Conservation (phyloP, 2,113 vertebrate genomes). For the Dinomys branickii region DNA sequence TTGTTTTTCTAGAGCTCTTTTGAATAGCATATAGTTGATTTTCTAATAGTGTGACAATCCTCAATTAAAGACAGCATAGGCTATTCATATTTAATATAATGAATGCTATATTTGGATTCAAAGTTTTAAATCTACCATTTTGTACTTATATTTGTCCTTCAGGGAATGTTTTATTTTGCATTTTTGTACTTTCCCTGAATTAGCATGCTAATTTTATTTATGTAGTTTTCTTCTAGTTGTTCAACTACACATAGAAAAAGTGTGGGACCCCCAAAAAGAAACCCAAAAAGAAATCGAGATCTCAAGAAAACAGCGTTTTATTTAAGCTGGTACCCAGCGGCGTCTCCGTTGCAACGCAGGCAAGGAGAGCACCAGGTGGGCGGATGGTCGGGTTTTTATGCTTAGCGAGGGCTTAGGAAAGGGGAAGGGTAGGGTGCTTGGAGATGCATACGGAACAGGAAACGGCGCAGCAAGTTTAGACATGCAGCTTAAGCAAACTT, state of each 20-base stretch:
- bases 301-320: too few species aligned
- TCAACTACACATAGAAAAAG: neutral
- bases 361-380: too few species aligned
- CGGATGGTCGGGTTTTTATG: too few species aligned
- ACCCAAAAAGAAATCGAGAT: too few species aligned
- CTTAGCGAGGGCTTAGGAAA: too few species aligned
- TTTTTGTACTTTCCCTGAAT: neutral
- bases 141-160: neutral
- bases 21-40: neutral
- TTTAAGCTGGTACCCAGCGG: too few species aligned
- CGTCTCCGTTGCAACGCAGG: too few species aligned
- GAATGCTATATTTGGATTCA: neutral
- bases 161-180: neutral
- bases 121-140: neutral
- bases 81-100: neutral
- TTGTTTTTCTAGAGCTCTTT: neutral
- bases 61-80: neutral
- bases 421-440: too few species aligned
- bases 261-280: too few species aligned
- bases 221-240: neutral
- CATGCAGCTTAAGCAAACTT: too few species aligned
- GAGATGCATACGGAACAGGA: too few species aligned
- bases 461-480: too few species aligned
- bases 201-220: neutral
- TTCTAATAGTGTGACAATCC: neutral